phyloP scores from a whole-genome alignment of 2,797 vertebrate genomes.

The Arctocebus calabarensis region DNA sequence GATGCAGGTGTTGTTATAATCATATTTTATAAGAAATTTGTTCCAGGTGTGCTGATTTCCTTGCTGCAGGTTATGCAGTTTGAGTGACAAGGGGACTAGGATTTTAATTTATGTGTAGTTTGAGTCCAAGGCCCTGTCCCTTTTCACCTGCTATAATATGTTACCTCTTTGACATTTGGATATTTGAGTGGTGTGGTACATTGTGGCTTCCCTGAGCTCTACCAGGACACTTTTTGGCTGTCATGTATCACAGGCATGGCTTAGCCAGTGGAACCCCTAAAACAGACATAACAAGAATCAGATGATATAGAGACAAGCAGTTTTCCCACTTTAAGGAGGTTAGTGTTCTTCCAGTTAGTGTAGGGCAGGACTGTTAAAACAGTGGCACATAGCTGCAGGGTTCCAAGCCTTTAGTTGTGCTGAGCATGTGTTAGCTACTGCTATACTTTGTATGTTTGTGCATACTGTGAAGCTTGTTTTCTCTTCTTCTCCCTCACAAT shows the following conservation, averaged over 20 bases:
- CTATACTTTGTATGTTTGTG: constrained; percentile 32
- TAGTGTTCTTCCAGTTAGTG: neutral
- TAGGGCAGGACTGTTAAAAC: neutral
- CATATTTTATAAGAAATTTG: neutral
- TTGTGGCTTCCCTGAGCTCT: neutral
- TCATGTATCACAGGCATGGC: neutral
- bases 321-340: neutral
- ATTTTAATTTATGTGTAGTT: neutral
- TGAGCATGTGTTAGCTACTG: neutral
- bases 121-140: neutral
- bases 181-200: neutral
- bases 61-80: neutral
- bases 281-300: neutral
- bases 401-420: neutral
- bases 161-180: neutral
- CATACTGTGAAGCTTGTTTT: constrained; percentile 56
- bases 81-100: neutral
- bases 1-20: neutral
- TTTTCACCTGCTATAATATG: neutral
- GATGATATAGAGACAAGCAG: neutral
- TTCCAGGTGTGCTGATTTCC: neutral
- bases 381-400: neutral
- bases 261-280: neutral
- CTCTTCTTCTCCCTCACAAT: constrained; percentile 46
- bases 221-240: neutral